Conservation (phyloP, 2,113 vertebrate species). For the Halcyon malimbica region DNA sequence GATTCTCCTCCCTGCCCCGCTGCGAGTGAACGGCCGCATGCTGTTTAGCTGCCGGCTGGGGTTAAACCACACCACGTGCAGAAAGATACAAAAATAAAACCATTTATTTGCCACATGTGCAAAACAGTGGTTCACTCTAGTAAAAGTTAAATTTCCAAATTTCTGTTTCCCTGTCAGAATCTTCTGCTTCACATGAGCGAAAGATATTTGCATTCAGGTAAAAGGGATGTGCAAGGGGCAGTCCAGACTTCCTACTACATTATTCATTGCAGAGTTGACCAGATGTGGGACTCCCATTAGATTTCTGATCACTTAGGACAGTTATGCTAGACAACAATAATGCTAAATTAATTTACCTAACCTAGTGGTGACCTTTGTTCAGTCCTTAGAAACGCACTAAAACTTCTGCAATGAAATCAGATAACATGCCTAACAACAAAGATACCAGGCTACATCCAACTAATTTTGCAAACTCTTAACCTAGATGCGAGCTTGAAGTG, state of each 20-base stretch:
- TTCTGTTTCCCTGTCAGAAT: not conserved
- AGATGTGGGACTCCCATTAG: not conserved
- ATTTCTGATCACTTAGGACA: not conserved
- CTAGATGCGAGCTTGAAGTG: not conserved
- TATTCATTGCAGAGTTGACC: not conserved
- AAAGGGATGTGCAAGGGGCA: not conserved
- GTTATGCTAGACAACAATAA: not conserved
- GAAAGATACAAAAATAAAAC: not conserved
- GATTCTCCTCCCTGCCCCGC: not conserved
- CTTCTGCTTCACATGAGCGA: not conserved
- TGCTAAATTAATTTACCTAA: not conserved
- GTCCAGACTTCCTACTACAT: not conserved
- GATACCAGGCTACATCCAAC: not conserved
- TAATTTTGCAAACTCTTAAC: not conserved
- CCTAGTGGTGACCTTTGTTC: not conserved
- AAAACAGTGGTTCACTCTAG: not conserved
- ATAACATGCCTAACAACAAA: rapidly evolving
- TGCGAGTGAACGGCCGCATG: rapidly evolving
- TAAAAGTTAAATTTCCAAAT: not conserved
- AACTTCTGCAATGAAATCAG: not conserved
- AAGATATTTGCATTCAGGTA: not conserved
- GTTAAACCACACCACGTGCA: not conserved
- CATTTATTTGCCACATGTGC: not conserved
- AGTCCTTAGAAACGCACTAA: not conserved
- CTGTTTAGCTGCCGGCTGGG: not conserved